These are phyloP conservation scores for Streblospio benedicti DNA, from an alignment of 1,140 invertebrate genomes.

Conservation along the genomic window DNA sequence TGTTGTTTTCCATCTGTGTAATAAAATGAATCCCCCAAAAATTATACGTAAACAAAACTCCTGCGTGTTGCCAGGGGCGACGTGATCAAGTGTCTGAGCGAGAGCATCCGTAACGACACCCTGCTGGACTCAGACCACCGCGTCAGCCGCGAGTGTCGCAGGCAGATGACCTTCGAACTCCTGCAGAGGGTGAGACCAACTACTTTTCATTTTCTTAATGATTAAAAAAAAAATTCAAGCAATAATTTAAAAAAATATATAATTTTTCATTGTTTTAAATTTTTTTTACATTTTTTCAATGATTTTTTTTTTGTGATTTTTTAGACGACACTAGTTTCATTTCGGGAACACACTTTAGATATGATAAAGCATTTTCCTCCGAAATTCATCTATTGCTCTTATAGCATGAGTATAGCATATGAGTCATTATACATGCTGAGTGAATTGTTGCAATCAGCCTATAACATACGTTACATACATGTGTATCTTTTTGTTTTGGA, in stretches of 20 bases:
- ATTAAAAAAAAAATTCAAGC: neutral
- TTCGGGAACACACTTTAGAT: too few species aligned
- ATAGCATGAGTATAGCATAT: too few species aligned
- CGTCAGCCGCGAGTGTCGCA: constrained; percentile 74
- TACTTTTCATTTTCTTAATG: neutral
- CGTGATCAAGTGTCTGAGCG: constrained; percentile 84
- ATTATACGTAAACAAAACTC: too few species aligned
- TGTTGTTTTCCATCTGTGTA: too few species aligned
- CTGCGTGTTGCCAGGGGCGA: constrained; percentile 56
- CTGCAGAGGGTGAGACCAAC: constrained; percentile 55
- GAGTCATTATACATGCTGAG: too few species aligned
- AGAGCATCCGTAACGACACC: constrained; percentile 80
- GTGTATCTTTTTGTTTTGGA: too few species aligned
- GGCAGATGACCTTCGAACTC: constrained; percentile 74
- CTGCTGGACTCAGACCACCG: constrained; percentile 56
- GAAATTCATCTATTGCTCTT: too few species aligned
- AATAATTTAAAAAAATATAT: neutral
- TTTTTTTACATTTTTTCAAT: neutral
- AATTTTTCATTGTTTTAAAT: neutral
- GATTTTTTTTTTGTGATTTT: neutral
- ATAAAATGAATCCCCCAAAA: too few species aligned
- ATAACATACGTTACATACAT: too few species aligned
- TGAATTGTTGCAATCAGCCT: too few species aligned
- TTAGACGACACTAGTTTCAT: neutral
- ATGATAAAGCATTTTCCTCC: too few species aligned